phyloP scores from a whole-genome alignment of 2,113 vertebrate genomes.

The Pluvialis apricaria region DNA sequence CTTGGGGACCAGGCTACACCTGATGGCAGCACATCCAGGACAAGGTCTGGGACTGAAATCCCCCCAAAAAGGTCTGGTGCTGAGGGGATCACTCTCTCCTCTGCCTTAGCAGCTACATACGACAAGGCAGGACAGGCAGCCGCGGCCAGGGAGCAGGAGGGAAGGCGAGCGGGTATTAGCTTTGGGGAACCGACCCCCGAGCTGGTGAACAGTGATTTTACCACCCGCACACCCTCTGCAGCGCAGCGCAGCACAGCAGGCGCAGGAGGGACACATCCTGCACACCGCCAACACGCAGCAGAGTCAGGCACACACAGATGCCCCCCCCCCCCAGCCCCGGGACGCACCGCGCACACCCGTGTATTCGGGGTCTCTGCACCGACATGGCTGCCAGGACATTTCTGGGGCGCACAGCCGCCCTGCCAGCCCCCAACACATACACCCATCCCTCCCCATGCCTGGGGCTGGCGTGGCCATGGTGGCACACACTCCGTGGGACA shows the following conservation, averaged over 20 bases:
- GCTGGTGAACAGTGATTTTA: neutral
- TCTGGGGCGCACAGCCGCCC: neutral
- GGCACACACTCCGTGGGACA: neutral
- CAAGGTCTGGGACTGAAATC: neutral
- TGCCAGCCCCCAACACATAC: accelerated
- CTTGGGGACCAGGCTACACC: neutral
- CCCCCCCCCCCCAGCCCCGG: accelerated
- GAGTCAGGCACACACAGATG: no score
- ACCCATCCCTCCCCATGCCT: neutral
- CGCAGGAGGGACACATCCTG: neutral
- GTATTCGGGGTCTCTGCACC: neutral
- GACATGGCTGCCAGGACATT: neutral
- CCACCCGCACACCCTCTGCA: neutral
- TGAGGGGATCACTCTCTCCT: neutral
- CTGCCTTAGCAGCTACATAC: neutral
- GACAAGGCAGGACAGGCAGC: neutral
- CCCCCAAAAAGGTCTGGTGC: neutral
- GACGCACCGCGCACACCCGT: accelerated
- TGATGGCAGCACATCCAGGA: neutral
- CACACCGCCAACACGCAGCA: accelerated
- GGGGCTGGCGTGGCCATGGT: accelerated
- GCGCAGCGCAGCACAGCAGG: neutral
- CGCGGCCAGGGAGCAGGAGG: accelerated
- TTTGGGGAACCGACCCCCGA: neutral
- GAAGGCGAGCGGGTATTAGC: neutral